Evolutionary conservation across 64 coral and sea anemone genomes (phyloP).

Genomic region (Catalaphyllia jardinei): DNA sequence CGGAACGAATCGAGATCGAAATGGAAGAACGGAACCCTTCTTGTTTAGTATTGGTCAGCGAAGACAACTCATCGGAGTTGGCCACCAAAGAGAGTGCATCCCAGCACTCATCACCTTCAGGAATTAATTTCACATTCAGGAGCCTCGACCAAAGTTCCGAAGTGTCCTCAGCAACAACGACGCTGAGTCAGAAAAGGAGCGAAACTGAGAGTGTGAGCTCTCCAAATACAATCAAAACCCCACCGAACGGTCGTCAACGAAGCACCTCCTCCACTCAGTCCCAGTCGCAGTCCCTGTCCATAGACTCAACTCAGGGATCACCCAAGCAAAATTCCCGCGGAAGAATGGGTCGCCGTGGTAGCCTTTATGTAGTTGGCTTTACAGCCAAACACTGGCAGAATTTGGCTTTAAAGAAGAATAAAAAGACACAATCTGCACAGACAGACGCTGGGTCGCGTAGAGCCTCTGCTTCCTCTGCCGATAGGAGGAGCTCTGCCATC

Average conservation of each 20-base stretch:
- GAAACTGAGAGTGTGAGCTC: background rate
- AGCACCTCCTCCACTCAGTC: conserved; percentile 51
- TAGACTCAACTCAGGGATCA: conserved; percentile 66
- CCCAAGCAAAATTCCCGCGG: conserved; percentile 56
- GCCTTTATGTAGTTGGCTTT: conserved; percentile 86
- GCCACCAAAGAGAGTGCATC: background rate
- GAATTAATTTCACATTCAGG: background rate
- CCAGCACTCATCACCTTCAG: conserved; percentile 12
- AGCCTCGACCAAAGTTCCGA: background rate
- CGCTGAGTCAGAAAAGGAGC: background rate
- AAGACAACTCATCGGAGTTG: background rate
- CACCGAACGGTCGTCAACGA: conserved; percentile 25
- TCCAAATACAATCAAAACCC: background rate
- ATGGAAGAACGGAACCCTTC: conserved; percentile 18
- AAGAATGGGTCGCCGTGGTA: conserved; percentile 80
- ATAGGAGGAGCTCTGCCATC: conserved; percentile 3
- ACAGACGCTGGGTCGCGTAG: conserved; percentile 13
- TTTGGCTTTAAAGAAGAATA: conserved; percentile 84
- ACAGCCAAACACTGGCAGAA: conserved; percentile 95
- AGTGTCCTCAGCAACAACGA: background rate
- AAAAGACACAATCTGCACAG: conserved; percentile 25
- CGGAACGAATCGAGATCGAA: conserved; percentile 27
- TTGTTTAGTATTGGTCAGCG: background rate
- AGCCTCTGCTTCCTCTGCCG: background rate
- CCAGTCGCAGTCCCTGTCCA: conserved; percentile 60